phyloP scores from a whole-genome alignment of 1,140 invertebrate genomes.

The Mactra quadrangularis region DNA sequence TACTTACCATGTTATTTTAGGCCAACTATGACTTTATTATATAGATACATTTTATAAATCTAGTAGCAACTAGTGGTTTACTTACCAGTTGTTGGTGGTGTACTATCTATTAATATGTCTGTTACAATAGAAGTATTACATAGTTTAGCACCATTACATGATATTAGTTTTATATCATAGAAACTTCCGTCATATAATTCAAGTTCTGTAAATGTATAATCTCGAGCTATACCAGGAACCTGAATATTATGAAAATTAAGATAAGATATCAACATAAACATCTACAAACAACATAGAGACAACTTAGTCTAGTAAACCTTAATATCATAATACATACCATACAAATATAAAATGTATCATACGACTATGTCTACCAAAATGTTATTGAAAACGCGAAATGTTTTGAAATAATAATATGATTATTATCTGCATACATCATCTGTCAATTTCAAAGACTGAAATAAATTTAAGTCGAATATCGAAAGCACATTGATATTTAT shows the following conservation, averaged over 20 bases:
- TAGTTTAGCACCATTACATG: constrained; percentile 10
- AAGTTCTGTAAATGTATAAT: constrained; percentile 17
- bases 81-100: constrained; percentile 20
- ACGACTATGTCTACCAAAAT: too few species aligned
- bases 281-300: too few species aligned
- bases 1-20: too few species aligned
- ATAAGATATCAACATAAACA: too few species aligned
- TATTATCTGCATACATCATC: neutral
- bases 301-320: too few species aligned
- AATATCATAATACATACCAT: too few species aligned
- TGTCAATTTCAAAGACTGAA: too few species aligned
- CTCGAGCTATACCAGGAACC: neutral
- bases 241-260: neutral
- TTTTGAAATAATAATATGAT: neutral
- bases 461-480: too few species aligned
- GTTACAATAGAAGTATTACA: neutral
- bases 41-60: too few species aligned
- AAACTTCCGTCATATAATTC: constrained; percentile 29
- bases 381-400: neutral
- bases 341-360: too few species aligned
- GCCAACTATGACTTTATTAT: too few species aligned
- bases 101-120: constrained; percentile 16
- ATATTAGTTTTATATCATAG: constrained; percentile 1
- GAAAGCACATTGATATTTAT: neutral
- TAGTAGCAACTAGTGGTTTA: too few species aligned